These are phyloP conservation scores for Perdix hodgsoniae DNA, from an alignment of 2,797 vertebrate genomes.

Conservation along the genomic window DNA sequence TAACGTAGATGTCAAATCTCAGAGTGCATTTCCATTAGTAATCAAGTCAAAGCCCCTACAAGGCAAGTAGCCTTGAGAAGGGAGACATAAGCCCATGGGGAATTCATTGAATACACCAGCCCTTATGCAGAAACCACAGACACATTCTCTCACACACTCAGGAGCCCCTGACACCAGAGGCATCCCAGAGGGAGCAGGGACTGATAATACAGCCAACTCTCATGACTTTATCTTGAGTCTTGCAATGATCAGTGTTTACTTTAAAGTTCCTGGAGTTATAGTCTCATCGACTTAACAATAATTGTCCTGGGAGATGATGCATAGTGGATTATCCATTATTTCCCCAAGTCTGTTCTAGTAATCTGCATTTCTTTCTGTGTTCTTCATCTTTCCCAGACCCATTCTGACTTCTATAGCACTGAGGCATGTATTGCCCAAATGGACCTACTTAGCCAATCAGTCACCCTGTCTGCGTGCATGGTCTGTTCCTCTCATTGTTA, in stretches of 20 bases:
- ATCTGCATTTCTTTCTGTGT: background rate
- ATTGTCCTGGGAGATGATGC: background rate
- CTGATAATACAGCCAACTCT: background rate
- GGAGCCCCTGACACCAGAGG: background rate
- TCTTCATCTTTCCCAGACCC: background rate
- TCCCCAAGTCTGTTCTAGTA: background rate
- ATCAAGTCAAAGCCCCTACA: background rate
- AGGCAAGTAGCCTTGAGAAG: background rate
- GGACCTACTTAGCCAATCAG: background rate
- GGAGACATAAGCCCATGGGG: background rate
- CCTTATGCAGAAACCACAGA: background rate
- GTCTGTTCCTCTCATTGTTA: background rate
- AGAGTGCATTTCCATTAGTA: background rate
- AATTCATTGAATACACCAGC: background rate
- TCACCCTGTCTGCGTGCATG: background rate
- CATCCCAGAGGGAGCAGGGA: background rate
- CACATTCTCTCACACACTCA: background rate
- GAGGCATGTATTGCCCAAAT: background rate
- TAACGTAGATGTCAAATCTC: fast-evolving
- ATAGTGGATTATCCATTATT: background rate
- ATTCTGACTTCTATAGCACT: background rate
- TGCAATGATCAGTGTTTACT: background rate
- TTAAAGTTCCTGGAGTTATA: constrained; percentile 18
- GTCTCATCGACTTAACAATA: constrained; percentile 4
- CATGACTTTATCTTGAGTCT: constrained; percentile 6